Conservation (phyloP, 2,888 invertebrate genomes). For the Baronia brevicornis region DNA sequence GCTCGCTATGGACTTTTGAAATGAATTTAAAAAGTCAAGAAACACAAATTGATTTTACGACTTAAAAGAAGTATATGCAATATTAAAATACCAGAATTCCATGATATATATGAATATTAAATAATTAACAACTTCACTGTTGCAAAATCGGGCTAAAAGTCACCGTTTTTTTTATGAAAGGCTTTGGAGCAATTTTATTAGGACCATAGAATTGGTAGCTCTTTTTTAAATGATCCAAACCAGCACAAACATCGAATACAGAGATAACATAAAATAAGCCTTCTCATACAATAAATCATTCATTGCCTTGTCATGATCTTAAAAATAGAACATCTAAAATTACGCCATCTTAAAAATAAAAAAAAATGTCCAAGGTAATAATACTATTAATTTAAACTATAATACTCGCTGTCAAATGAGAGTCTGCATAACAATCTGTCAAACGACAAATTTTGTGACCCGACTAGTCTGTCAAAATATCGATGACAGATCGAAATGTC, state of each 20-base stretch:
- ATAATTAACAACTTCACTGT: too few relatives aligned
- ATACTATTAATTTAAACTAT: slow-evolving; percentile 54
- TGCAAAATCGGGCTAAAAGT: too few relatives aligned
- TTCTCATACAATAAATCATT: slow-evolving; percentile 47
- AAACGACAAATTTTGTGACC: slow-evolving; percentile 49
- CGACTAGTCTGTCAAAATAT: slow-evolving; percentile 65
- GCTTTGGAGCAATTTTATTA: too few relatives aligned
- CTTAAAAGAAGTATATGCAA: too few relatives aligned
- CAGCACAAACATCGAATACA: slow-evolving; percentile 1
- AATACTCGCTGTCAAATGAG: slow-evolving; percentile 45
- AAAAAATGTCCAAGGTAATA: slow-evolving; percentile 47
- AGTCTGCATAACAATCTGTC: slow-evolving; percentile 42
- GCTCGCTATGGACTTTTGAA: too few relatives aligned
- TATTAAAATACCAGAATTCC: too few relatives aligned
- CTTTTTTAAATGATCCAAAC: not conserved
- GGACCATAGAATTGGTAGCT: too few relatives aligned
- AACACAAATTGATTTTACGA: too few relatives aligned
- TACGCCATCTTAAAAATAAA: slow-evolving; percentile 68
- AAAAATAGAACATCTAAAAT: slow-evolving; percentile 63
- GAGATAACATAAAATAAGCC: slow-evolving; percentile 35
- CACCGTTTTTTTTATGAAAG: too few relatives aligned
- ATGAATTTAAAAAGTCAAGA: too few relatives aligned
- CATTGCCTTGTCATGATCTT: slow-evolving; percentile 69
- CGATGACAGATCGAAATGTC: slow-evolving; percentile 25
- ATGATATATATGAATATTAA: too few relatives aligned